phyloP scores from a whole-genome alignment of 2,113 vertebrate genomes.

The Pollimyrus isidori region DNA sequence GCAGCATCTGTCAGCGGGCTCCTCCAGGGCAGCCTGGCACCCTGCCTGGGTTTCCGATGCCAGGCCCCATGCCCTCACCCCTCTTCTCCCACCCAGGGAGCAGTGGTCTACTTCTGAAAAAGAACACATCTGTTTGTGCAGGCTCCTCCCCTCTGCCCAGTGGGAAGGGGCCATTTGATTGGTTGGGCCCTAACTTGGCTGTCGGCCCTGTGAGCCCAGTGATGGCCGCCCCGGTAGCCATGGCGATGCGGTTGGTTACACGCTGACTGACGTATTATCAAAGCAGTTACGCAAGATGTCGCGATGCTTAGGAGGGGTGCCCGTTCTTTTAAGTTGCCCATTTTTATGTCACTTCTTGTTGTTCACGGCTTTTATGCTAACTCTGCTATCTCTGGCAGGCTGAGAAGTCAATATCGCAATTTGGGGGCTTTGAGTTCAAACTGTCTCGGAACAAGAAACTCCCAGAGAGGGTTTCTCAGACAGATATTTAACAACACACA shows the following conservation, averaged over 20 bases:
- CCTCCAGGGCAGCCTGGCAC: conserved; percentile 45
- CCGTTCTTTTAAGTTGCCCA: background rate
- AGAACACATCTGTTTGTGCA: conserved; percentile 27
- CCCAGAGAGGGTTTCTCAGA: background rate
- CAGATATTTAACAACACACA: background rate
- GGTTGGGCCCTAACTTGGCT: background rate
- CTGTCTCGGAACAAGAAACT: background rate
- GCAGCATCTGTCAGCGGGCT: conserved; percentile 51
- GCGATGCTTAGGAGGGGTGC: background rate
- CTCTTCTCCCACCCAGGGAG: conserved; percentile 25
- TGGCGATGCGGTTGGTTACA: background rate
- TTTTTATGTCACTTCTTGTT: background rate
- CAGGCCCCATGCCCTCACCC: conserved; percentile 39
- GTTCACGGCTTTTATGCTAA: background rate
- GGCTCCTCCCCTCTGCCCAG: background rate
- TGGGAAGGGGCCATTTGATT: background rate
- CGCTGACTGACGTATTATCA: background rate
- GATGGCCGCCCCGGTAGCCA: too few relatives aligned
- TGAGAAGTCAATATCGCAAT: background rate
- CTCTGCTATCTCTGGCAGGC: background rate
- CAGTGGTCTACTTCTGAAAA: conserved; percentile 36
- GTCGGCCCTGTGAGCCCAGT: background rate
- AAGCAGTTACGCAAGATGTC: background rate
- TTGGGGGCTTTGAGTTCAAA: background rate
- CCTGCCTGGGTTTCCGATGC: conserved; percentile 37